Evolutionary conservation across 2,113 vertebrate species (phyloP).

Genomic region (Vulpes vulpes): DNA sequence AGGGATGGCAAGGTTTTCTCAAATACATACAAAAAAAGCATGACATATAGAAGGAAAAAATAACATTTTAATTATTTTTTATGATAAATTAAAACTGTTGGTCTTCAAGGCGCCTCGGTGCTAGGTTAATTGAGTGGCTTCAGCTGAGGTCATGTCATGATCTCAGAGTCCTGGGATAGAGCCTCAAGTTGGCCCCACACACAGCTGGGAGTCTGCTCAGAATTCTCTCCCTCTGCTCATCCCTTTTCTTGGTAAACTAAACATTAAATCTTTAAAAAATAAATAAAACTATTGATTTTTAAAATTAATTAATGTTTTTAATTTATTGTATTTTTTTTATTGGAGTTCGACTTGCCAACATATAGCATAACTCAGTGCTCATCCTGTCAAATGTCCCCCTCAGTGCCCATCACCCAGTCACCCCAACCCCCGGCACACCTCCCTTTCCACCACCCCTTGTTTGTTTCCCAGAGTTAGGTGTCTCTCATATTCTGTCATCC

Average conservation of each 20-base stretch:
- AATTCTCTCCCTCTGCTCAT: background rate
- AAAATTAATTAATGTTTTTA: background rate
- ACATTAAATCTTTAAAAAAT: background rate
- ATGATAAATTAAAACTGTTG: conserved; percentile 8
- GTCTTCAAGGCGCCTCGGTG: background rate
- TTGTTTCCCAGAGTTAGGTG: too few relatives aligned
- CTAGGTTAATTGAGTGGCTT: background rate
- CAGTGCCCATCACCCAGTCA: too few relatives aligned
- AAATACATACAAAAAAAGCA: conserved; percentile 33
- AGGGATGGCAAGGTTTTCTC: background rate
- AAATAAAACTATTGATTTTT: background rate
- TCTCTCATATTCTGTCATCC: too few relatives aligned
- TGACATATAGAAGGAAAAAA: background rate
- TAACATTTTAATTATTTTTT: background rate
- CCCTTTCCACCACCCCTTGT: too few relatives aligned
- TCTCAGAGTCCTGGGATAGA: background rate
- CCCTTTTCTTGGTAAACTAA: background rate
- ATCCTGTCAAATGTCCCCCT: too few relatives aligned
- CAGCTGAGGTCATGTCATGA: background rate
- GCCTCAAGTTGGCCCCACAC: background rate
- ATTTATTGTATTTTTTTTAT: too few relatives aligned
- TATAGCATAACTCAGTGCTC: too few relatives aligned
- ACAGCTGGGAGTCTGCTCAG: background rate
- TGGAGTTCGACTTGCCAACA: too few relatives aligned
- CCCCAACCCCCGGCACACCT: too few relatives aligned